phyloP scores from a whole-genome alignment of 1,140 invertebrate species.

The Drosophila sp. region DNA sequence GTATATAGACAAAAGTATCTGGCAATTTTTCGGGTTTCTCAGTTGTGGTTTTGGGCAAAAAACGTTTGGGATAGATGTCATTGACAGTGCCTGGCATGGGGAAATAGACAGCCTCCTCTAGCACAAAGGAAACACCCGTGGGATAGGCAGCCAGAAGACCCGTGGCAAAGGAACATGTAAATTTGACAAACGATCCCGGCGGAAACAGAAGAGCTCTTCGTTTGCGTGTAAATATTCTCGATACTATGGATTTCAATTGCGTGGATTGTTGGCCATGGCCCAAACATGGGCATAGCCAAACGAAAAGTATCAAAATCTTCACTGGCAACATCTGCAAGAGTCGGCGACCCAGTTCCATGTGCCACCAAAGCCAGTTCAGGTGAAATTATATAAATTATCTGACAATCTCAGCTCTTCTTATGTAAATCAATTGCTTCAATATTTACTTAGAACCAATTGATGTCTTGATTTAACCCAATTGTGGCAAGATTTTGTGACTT shows the following conservation, averaged over 20 bases:
- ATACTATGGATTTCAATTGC: slow-evolving; percentile 20
- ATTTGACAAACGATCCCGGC: slow-evolving; percentile 62
- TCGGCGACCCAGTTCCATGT: slow-evolving; percentile 1
- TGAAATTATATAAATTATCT: slow-evolving; percentile 26
- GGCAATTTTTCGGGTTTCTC: slow-evolving; percentile 42
- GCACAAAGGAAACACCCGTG: slow-evolving; percentile 55
- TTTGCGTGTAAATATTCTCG: slow-evolving; percentile 53
- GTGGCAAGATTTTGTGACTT: slow-evolving; percentile 13
- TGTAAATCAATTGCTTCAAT: slow-evolving; percentile 58
- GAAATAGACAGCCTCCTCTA: slow-evolving; percentile 72
- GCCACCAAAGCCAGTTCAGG: background rate
- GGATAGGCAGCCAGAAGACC: slow-evolving; percentile 61
- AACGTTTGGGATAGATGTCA: slow-evolving; percentile 68
- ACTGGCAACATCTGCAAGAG: slow-evolving; percentile 44
- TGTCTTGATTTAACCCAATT: slow-evolving; percentile 66
- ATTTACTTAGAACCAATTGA: slow-evolving; percentile 59
- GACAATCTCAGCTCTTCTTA: background rate
- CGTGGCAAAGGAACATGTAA: slow-evolving; percentile 59
- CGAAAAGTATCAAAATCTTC: slow-evolving; percentile 39
- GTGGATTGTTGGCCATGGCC: slow-evolving; percentile 14
- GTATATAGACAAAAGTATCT: slow-evolving; percentile 57
- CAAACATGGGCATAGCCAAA: slow-evolving; percentile 11
- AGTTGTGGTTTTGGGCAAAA: slow-evolving; percentile 58
- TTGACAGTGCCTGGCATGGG: slow-evolving; percentile 54
- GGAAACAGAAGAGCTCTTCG: slow-evolving; percentile 70